A percentile compares a stretch with the other conserved stretches of the same genome.
These are phyloP conservation scores for Rostratula benghalensis DNA, from an alignment of 2,113 vertebrate genomes.

Conservation along the genomic window DNA sequence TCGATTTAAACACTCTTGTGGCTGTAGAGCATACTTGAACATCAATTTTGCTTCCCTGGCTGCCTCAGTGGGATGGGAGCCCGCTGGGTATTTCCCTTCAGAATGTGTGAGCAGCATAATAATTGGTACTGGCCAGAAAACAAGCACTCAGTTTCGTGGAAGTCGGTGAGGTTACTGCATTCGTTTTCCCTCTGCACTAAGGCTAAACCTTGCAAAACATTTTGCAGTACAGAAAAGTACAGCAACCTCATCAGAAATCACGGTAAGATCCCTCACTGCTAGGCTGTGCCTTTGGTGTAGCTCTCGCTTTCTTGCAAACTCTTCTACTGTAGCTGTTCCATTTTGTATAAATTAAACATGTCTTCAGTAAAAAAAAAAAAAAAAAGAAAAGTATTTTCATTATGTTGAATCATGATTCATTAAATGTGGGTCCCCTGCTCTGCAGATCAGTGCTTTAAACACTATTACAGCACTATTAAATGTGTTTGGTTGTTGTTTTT, in stretches of 20 bases:
- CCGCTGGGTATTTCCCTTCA: background rate
- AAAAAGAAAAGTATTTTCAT: background rate
- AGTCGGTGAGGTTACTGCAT: background rate
- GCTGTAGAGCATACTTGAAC: background rate
- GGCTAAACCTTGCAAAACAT: background rate
- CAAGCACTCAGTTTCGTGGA: background rate
- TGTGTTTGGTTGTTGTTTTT: no score
- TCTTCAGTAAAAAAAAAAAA: background rate
- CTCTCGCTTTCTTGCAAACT: background rate
- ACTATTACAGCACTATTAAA: background rate
- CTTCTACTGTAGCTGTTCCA: background rate
- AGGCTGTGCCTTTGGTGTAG: background rate
- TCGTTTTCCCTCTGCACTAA: background rate
- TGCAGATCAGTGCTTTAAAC: background rate
- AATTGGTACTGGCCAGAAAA: slow-evolving; percentile 2
- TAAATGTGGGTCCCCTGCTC: background rate
- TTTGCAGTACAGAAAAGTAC: background rate
- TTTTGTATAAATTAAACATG: background rate
- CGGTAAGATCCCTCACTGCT: background rate
- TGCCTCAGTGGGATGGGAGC: background rate
- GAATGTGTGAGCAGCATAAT: background rate
- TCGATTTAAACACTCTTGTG: background rate
- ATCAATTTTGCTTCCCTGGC: background rate
- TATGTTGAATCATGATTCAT: background rate
- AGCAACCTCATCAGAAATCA: background rate